phyloP scores from a whole-genome alignment of 2,888 invertebrate genomes.

The Diaprepes abbreviatus region DNA sequence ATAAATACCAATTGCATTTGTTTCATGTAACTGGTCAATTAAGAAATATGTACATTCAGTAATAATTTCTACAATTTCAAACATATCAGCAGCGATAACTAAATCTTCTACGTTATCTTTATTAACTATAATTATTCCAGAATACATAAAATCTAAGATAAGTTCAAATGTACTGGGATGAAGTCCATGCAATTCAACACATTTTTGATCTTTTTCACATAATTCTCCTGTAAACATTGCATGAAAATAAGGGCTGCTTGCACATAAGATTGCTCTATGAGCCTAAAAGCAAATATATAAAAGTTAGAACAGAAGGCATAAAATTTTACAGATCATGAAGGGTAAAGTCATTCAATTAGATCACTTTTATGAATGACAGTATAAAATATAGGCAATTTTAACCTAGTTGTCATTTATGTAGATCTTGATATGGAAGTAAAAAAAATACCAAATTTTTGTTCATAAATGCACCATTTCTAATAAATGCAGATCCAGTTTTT shows the following conservation, averaged over 20 bases:
- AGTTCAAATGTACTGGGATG: conserved; percentile 81
- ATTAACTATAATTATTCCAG: conserved; percentile 77
- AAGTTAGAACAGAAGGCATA: no score
- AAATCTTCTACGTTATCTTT: conserved; percentile 90
- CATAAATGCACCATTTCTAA: no score
- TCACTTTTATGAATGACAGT: no score
- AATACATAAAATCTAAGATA: conserved; percentile 88
- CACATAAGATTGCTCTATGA: conserved; percentile 88
- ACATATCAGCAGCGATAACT: conserved; percentile 91
- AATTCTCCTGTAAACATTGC: conserved; percentile 93
- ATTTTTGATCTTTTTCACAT: conserved; percentile 80
- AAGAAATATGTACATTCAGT: conserved; percentile 88
- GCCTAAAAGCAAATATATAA: conserved; percentile 76
- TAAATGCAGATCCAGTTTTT: no score
- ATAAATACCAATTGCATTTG: conserved; percentile 91
- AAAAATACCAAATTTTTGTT: no score
- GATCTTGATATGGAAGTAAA: no score
- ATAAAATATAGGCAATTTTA: no score
- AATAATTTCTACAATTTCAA: conserved; percentile 87
- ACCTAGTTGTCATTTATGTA: no score
- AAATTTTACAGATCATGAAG: no score
- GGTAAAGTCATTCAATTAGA: no score
- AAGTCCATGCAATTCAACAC: conserved; percentile 85
- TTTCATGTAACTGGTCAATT: conserved; percentile 85
- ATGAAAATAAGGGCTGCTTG: conserved; percentile 92